phyloP scores from a whole-genome alignment of 2,113 vertebrate species.

The Callospermophilus lateralis region DNA sequence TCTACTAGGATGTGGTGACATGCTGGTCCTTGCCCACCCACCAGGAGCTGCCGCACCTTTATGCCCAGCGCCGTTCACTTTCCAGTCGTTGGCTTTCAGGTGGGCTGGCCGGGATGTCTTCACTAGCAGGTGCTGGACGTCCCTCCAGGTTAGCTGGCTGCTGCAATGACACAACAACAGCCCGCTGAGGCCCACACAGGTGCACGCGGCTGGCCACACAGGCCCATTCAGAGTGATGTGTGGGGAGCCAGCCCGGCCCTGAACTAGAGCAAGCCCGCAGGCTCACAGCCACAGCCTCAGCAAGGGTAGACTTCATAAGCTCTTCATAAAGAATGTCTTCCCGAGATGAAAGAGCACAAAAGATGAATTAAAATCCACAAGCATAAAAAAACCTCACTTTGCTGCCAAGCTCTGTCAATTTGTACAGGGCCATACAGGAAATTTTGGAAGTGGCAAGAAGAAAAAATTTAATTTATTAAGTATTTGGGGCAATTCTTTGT shows the following conservation, averaged over 20 bases:
- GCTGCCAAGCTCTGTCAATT: neutral
- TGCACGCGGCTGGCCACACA: rapidly evolving
- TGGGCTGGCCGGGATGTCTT: slow-evolving; percentile 94
- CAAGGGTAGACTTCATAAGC: neutral
- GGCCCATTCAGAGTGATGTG: rapidly evolving
- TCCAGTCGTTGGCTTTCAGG: slow-evolving; percentile 95
- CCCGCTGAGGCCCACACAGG: too few species aligned
- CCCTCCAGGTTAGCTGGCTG: slow-evolving; percentile 94
- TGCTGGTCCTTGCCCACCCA: neutral
- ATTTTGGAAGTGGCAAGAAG: neutral
- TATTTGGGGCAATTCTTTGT: neutral
- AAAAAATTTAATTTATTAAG: neutral
- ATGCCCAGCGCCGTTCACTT: slow-evolving; percentile 92
- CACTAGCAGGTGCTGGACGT: slow-evolving; percentile 95
- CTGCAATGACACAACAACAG: slow-evolving; percentile 85
- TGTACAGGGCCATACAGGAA: neutral
- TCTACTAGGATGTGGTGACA: rapidly evolving
- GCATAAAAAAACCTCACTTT: neutral
- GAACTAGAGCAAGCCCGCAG: neutral
- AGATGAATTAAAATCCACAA: neutral
- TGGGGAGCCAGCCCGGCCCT: rapidly evolving
- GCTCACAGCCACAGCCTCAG: neutral
- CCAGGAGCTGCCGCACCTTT: slow-evolving; percentile 87
- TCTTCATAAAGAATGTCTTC: neutral
- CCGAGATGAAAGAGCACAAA: neutral